phyloP scores from a whole-genome alignment of 2,888 invertebrate genomes.

The Mythimna loreyi region DNA sequence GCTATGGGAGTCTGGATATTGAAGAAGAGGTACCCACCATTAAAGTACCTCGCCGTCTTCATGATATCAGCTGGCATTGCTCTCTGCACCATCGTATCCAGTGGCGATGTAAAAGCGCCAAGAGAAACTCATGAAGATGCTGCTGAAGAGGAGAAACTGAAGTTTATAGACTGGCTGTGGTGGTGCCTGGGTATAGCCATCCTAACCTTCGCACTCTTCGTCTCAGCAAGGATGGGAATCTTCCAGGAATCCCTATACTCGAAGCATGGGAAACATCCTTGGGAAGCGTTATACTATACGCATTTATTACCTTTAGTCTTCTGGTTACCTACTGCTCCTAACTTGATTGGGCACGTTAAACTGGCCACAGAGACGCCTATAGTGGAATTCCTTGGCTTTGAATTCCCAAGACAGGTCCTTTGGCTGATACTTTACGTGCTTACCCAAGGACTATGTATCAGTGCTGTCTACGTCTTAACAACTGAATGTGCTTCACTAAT shows the following conservation, averaged over 20 bases:
- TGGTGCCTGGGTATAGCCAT: slow-evolving; percentile 94
- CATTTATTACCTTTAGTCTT: slow-evolving; percentile 97
- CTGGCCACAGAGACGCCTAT: slow-evolving; percentile 93
- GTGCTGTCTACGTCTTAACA: slow-evolving; percentile 98
- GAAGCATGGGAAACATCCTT: slow-evolving; percentile 97
- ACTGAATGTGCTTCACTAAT: slow-evolving; percentile 98
- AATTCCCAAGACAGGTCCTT: slow-evolving; percentile 93
- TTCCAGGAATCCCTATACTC: slow-evolving; percentile 97
- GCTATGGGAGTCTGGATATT: slow-evolving; percentile 97
- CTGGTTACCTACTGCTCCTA: slow-evolving; percentile 95
- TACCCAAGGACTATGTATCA: slow-evolving; percentile 98
- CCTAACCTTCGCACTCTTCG: slow-evolving; percentile 96
- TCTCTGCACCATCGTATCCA: slow-evolving; percentile 97
- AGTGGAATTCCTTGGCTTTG: slow-evolving; percentile 91
- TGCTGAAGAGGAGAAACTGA: slow-evolving; percentile 80
- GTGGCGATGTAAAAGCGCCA: slow-evolving; percentile 92
- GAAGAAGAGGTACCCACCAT: slow-evolving; percentile 94
- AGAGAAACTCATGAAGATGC: slow-evolving; percentile 85
- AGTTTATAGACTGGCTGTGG: slow-evolving; percentile 90
- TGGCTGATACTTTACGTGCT: slow-evolving; percentile 95
- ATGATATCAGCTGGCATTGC: slow-evolving; percentile 98
- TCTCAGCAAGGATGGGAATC: slow-evolving; percentile 98
- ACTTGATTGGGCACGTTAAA: slow-evolving; percentile 94
- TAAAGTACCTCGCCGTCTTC: slow-evolving; percentile 97
- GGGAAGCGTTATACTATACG: slow-evolving; percentile 96